Evolutionary conservation across 1,140 invertebrate genomes (phyloP).

Genomic region (Solen grandis): DNA sequence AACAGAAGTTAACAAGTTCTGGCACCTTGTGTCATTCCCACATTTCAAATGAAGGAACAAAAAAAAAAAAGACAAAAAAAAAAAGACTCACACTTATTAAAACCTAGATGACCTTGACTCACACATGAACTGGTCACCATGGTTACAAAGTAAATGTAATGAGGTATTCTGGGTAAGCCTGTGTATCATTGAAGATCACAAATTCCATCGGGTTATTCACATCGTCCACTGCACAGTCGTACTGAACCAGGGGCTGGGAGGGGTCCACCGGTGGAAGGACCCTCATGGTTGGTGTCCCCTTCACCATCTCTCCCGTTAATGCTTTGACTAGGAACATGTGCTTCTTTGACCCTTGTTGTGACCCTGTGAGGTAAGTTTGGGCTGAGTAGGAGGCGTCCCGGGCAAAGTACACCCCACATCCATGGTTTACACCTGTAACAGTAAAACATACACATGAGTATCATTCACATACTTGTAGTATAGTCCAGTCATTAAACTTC

Average conservation of each 20-base stretch:
- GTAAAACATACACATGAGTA: not conserved
- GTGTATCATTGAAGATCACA: slow-evolving; percentile 66
- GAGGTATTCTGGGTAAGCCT: slow-evolving; percentile 69
- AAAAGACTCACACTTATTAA: too few relatives aligned
- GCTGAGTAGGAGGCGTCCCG: slow-evolving; percentile 45
- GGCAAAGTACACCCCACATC: slow-evolving; percentile 52
- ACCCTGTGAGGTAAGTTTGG: slow-evolving; percentile 22
- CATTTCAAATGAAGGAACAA: too few relatives aligned
- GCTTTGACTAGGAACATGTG: slow-evolving; percentile 58
- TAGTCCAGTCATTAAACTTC: not conserved
- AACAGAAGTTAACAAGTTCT: too few relatives aligned
- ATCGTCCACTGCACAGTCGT: slow-evolving; percentile 65
- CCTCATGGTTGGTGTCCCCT: slow-evolving; percentile 42
- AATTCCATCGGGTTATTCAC: slow-evolving; percentile 57
- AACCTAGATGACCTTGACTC: too few relatives aligned
- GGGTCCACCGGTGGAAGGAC: slow-evolving; percentile 31
- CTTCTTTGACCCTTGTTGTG: slow-evolving; percentile 22
- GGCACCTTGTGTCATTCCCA: too few relatives aligned
- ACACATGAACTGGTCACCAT: not conserved
- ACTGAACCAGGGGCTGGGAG: slow-evolving; percentile 29
- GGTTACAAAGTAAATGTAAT: slow-evolving; percentile 49
- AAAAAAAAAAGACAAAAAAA: too few relatives aligned
- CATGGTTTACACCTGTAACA: slow-evolving; percentile 37
- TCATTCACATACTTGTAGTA: not conserved
- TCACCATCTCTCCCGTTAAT: slow-evolving; percentile 49